These are phyloP conservation scores for Laupala kohalensis DNA, from an alignment of 1,140 invertebrate genomes.

Conservation along the genomic window DNA sequence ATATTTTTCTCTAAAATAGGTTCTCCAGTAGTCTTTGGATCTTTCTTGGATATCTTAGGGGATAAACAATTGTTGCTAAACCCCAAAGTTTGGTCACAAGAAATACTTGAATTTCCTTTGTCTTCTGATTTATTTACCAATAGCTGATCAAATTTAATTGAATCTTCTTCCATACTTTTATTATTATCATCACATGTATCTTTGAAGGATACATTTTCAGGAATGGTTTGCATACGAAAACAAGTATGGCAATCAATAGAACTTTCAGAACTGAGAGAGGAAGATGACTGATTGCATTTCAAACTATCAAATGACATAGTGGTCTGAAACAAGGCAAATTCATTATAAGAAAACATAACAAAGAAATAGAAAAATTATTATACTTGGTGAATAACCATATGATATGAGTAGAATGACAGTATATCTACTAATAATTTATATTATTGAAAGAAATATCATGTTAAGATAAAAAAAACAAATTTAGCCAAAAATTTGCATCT, in stretches of 20 bases:
- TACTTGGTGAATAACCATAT: no score
- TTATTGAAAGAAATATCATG: no score
- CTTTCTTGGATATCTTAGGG: conserved; percentile 1
- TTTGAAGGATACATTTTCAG: conserved; percentile 16
- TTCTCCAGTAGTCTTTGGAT: background rate
- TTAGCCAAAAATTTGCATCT: no score
- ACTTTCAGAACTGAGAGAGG: conserved; percentile 18
- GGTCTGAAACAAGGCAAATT: background rate
- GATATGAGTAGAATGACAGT: no score
- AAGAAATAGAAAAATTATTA: no score
- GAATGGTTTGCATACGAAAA: conserved; percentile 16
- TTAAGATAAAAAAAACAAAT: no score
- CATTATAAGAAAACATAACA: no score
- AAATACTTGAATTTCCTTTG: background rate
- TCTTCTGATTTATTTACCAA: background rate
- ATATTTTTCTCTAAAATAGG: conserved; percentile 19
- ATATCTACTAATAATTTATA: no score
- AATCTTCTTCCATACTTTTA: background rate
- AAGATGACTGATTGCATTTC: conserved; percentile 17
- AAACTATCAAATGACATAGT: conserved; percentile 1
- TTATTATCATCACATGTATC: conserved; percentile 19
- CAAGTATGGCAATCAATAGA: conserved; percentile 12
- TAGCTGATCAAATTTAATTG: background rate
- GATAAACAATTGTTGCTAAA: conserved; percentile 7
- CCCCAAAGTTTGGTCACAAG: background rate